Conservation (phyloP, 1,140 invertebrate genomes). For the Drosophila miranda region DNA sequence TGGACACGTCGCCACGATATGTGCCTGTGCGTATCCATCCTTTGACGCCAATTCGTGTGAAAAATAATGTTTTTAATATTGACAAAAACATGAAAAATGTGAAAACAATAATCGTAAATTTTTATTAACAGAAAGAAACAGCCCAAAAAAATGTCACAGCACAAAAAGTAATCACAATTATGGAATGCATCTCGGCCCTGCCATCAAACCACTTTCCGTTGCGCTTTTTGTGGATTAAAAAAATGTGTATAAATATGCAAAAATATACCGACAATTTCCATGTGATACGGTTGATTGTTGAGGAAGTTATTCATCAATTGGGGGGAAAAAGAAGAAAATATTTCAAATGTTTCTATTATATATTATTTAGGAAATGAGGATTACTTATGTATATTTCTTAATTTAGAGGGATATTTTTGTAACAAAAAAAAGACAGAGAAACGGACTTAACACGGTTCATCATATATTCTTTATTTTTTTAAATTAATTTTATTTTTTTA, state of each 20-base stretch:
- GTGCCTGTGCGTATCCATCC: conserved; percentile 27
- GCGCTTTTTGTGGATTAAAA: neutral
- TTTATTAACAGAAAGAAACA: conserved; percentile 64
- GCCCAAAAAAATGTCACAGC: conserved; percentile 19
- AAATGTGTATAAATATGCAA: neutral
- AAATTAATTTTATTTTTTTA: too few relatives aligned
- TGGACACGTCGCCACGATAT: conserved; percentile 30
- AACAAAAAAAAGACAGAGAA: too few relatives aligned
- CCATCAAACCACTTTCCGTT: neutral
- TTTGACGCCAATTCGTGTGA: conserved; percentile 72
- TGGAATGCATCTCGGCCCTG: neutral
- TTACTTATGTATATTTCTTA: too few relatives aligned
- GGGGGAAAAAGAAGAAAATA: too few relatives aligned
- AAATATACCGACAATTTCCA: neutral
- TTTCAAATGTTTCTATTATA: neutral
- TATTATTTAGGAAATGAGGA: too few relatives aligned
- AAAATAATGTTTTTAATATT: conserved; percentile 82
- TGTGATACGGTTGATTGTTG: neutral
- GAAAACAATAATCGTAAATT: conserved; percentile 82
- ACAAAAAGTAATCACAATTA: conserved; percentile 50
- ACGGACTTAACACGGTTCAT: too few relatives aligned
- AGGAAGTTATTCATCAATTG: conserved; percentile 1
- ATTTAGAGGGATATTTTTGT: too few relatives aligned
- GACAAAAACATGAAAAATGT: conserved; percentile 78
- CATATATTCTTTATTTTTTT: too few relatives aligned